Conservation (phyloP, 2,113 vertebrate genomes). For the Python bivittatus region DNA sequence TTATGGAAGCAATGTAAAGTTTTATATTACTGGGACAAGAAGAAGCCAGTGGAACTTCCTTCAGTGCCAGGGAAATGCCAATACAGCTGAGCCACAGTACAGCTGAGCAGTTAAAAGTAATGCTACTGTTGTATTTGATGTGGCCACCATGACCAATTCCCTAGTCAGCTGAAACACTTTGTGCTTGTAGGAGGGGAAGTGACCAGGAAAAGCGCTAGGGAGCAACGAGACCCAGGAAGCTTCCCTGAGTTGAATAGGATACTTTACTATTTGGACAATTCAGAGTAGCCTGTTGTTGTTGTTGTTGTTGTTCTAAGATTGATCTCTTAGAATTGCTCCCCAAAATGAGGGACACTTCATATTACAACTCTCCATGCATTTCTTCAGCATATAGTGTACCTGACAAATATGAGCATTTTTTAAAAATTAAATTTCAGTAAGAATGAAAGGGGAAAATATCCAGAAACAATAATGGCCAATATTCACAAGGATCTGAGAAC, state of each 20-base stretch:
- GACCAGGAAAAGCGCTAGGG: not conserved
- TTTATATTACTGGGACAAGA: not conserved
- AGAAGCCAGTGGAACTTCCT: not conserved
- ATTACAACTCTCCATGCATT: not conserved
- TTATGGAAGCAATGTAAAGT: not conserved
- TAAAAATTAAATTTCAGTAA: not conserved
- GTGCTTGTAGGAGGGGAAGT: not conserved
- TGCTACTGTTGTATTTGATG: not conserved
- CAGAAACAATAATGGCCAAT: not conserved
- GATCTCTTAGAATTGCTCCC: not conserved
- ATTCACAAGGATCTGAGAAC: not conserved
- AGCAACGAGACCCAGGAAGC: not conserved
- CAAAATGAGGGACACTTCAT: not conserved
- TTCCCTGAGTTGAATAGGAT: not conserved
- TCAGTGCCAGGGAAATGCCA: not conserved
- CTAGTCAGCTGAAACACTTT: not conserved
- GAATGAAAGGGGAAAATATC: not conserved
- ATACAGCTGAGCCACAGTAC: not conserved
- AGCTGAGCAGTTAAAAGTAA: not conserved
- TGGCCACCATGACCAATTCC: not conserved
- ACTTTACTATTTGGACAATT: not conserved
- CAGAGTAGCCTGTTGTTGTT: not conserved
- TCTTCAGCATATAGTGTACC: not conserved
- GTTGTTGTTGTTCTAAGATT: not conserved
- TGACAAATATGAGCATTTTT: not conserved